These are phyloP conservation scores for Quadriops clusia DNA, from an alignment of 2,888 invertebrate genomes.

Conservation along the genomic window DNA sequence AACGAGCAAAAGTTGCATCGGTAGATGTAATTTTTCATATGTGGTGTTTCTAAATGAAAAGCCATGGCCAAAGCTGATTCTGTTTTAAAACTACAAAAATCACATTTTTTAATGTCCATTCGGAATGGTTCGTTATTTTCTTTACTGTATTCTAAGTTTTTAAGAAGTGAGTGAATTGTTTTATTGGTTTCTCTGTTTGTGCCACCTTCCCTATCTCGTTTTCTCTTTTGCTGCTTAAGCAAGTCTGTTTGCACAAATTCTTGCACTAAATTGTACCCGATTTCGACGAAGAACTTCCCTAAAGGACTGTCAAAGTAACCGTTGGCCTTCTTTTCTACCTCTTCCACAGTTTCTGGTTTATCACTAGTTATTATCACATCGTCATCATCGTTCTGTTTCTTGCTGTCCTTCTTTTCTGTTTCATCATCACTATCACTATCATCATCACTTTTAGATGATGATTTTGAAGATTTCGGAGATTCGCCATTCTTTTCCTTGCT, in stretches of 20 bases:
- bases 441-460: slow-evolving; percentile 3
- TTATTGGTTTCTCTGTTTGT: slow-evolving; percentile 57
- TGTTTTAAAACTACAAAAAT: slow-evolving; percentile 80
- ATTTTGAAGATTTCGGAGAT: slow-evolving; percentile 11
- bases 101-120: slow-evolving; percentile 69
- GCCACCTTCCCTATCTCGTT: slow-evolving; percentile 60
- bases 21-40: slow-evolving; percentile 77
- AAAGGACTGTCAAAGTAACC: slow-evolving; percentile 78
- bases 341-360: slow-evolving; percentile 46
- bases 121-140: slow-evolving; percentile 72
- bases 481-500: slow-evolving; percentile 23
- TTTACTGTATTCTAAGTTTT: slow-evolving; percentile 75
- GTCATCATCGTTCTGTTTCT: slow-evolving; percentile 27
- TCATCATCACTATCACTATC: slow-evolving; percentile 14
- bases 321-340: slow-evolving; percentile 34
- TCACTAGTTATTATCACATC: slow-evolving; percentile 39
- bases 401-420: slow-evolving; percentile 17
- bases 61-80: slow-evolving; percentile 75
- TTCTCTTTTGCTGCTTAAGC: slow-evolving; percentile 73
- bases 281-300: slow-evolving; percentile 83
- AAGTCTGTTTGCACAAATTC: slow-evolving; percentile 91
- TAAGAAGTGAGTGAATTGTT: slow-evolving; percentile 70
- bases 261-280: slow-evolving; percentile 82
- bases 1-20: slow-evolving; percentile 66
- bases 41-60: slow-evolving; percentile 82